A percentile compares a stretch with the other conserved stretches of the same genome.
These are phyloP conservation scores for Eudasyphora cyanicolor DNA, from an alignment of 2,888 invertebrate genomes.

Conservation along the genomic window DNA sequence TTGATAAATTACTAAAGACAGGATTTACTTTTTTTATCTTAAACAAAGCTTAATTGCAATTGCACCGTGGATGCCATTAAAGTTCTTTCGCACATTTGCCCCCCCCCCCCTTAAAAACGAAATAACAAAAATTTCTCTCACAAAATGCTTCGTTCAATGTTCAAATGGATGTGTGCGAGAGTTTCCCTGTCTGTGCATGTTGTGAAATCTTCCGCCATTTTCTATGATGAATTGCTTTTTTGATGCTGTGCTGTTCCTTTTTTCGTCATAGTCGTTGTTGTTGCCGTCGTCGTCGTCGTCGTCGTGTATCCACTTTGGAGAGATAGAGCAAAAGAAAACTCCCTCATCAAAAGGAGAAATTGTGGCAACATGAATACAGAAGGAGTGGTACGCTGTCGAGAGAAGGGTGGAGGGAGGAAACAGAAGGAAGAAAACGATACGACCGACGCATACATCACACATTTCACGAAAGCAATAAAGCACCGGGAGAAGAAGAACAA, in stretches of 20 bases:
- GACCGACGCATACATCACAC: slow-evolving; percentile 23
- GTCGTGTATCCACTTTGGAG: slow-evolving; percentile 1
- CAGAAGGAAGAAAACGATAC: neutral
- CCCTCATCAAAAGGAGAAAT: slow-evolving; percentile 44
- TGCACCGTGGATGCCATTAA: neutral
- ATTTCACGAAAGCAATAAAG: slow-evolving; percentile 57
- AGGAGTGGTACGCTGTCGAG: neutral
- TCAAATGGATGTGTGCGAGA: neutral
- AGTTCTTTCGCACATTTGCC: neutral
- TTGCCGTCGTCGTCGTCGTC: neutral
- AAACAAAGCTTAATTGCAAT: neutral
- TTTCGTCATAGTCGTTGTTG: neutral
- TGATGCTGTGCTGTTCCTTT: slow-evolving; percentile 49
- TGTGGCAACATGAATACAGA: slow-evolving; percentile 39
- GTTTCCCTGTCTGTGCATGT: slow-evolving; percentile 31
- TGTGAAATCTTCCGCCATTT: slow-evolving; percentile 75
- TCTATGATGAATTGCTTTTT: slow-evolving; percentile 78
- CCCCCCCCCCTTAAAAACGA: neutral
- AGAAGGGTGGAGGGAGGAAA: neutral
- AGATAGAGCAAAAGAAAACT: slow-evolving; percentile 50
- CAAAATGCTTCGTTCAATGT: slow-evolving; percentile 15
- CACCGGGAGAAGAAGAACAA: slow-evolving; percentile 55
- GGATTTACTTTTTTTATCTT: no score
- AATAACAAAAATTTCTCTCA: neutral
- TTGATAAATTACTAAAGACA: no score